These are phyloP conservation scores for Vespertilio murinus DNA, from an alignment of 2,797 vertebrate genomes.

Conservation along the genomic window DNA sequence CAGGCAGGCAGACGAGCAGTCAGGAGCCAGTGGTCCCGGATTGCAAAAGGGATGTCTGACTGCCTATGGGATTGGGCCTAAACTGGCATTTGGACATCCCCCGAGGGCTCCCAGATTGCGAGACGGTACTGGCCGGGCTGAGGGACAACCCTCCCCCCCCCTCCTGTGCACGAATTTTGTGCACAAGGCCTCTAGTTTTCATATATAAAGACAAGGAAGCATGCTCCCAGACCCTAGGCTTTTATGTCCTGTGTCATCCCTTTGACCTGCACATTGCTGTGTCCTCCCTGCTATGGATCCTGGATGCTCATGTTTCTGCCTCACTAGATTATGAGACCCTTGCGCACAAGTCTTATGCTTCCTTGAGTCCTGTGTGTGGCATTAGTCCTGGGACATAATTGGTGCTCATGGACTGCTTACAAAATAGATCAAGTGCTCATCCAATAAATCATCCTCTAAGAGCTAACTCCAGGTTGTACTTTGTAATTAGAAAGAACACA, in stretches of 20 bases:
- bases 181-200: background rate
- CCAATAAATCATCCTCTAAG: background rate
- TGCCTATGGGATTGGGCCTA: too few species aligned
- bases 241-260: background rate
- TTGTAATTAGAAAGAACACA: background rate
- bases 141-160: accelerated
- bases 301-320: background rate
- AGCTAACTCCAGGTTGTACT: background rate
- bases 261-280: background rate
- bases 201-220: background rate
- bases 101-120: too few species aligned
- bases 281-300: background rate
- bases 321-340: background rate
- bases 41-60: too few species aligned
- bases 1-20: too few species aligned
- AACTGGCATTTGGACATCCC: too few species aligned
- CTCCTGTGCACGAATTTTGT: too few species aligned
- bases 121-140: too few species aligned
- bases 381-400: background rate
- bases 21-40: too few species aligned
- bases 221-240: background rate
- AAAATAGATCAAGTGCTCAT: background rate
- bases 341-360: background rate
- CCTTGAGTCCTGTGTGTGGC: background rate
- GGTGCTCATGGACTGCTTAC: background rate